These are phyloP conservation scores for Drosophila sordidula DNA, from an alignment of 2,888 invertebrate species.

Conservation along the genomic window DNA sequence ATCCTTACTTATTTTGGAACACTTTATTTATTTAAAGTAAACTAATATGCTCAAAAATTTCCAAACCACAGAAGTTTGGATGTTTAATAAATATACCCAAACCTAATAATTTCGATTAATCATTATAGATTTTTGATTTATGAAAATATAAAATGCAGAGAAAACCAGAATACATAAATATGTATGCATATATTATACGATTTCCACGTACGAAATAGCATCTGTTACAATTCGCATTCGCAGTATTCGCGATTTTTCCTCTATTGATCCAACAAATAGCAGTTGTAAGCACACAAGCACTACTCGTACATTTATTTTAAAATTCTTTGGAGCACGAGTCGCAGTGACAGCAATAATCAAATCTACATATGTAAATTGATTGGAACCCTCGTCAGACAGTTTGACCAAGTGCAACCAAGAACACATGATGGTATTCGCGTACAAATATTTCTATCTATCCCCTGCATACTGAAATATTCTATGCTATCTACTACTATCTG, in stretches of 20 bases:
- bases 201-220: constrained; percentile 8
- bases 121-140: too few relatives aligned
- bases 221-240: constrained; percentile 24
- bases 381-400: constrained; percentile 28
- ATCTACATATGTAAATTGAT: constrained; percentile 57
- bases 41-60: too few relatives aligned
- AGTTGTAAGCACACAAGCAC: constrained; percentile 17
- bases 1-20: too few relatives aligned
- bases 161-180: not conserved
- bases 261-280: constrained; percentile 47
- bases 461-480: constrained; percentile 11
- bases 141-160: not conserved
- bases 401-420: constrained; percentile 26
- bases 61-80: too few relatives aligned
- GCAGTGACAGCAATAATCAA: constrained; percentile 51
- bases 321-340: constrained; percentile 29
- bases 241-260: constrained; percentile 12
- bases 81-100: too few relatives aligned
- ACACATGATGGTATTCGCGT: constrained; percentile 19
- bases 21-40: too few relatives aligned
- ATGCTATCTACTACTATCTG: constrained; percentile 1
- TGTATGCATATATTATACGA: constrained; percentile 1
- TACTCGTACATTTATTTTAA: constrained; percentile 17
- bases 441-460: constrained; percentile 28
- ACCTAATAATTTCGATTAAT: too few relatives aligned